A percentile compares a stretch with the other conserved stretches of the same genome.
Conservation (phyloP, 2,888 invertebrate genomes). For the Aporophyla lueneburgensis region DNA sequence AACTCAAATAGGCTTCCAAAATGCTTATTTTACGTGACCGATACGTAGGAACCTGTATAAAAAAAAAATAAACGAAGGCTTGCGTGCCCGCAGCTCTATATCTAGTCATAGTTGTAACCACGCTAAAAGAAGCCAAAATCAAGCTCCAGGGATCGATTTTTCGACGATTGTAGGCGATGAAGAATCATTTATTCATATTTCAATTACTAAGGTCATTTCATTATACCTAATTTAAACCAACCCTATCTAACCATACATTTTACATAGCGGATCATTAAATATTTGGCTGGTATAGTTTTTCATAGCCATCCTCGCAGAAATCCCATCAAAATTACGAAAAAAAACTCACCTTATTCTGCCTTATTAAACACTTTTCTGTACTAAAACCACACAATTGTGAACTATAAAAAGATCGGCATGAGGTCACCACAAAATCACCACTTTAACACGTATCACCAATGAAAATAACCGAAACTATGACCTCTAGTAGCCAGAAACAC, state of each 20-base stretch:
- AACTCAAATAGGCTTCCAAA: not conserved
- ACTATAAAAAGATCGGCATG: slow-evolving; percentile 46
- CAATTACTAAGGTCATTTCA: not conserved
- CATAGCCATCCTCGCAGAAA: not conserved
- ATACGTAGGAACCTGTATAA: not conserved
- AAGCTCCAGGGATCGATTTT: not conserved
- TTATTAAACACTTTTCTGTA: slow-evolving; percentile 28
- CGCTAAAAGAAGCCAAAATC: not conserved
- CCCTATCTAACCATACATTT: not conserved
- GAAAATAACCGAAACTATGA: slow-evolving; percentile 23
- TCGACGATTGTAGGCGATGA: not conserved
- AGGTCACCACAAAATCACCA: slow-evolving; percentile 31
- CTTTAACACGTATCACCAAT: slow-evolving; percentile 30
- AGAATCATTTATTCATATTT: slow-evolving; percentile 26
- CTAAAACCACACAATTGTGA: slow-evolving; percentile 28
- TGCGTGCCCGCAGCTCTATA: not conserved
- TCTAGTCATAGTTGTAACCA: not conserved
- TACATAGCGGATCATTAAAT: not conserved
- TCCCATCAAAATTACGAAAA: not conserved
- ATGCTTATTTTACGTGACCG: not conserved
- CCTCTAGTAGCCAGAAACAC: slow-evolving; percentile 8
- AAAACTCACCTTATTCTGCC: slow-evolving; percentile 36
- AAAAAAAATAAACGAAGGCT: not conserved
- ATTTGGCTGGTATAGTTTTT: not conserved
- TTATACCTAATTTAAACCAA: not conserved